Evolutionary conservation across 1,140 invertebrate genomes (phyloP).

Genomic region (Chlorops oryzae): DNA sequence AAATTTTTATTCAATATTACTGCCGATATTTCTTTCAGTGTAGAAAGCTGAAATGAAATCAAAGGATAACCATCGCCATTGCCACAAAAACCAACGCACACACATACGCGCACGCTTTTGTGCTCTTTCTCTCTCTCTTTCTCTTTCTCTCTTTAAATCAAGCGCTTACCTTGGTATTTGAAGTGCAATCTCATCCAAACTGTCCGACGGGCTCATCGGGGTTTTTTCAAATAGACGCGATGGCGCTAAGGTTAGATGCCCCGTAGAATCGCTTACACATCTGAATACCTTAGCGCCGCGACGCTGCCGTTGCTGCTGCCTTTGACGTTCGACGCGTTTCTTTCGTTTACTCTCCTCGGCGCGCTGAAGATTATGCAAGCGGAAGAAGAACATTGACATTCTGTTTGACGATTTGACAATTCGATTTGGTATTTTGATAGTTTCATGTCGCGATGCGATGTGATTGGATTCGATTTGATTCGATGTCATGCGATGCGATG

Average conservation of each 20-base stretch:
- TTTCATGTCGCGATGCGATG: not conserved
- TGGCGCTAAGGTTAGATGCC: slow-evolving; percentile 59
- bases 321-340: slow-evolving; percentile 53
- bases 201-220: slow-evolving; percentile 76
- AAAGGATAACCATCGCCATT: too few species aligned
- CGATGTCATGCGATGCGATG: too few species aligned
- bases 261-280: slow-evolving; percentile 49
- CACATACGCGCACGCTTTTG: too few species aligned
- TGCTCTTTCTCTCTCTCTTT: too few species aligned
- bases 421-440: not conserved
- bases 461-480: too few species aligned
- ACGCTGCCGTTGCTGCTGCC: slow-evolving; percentile 49
- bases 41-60: too few species aligned
- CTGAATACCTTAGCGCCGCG: slow-evolving; percentile 47
- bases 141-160: not conserved
- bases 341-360: slow-evolving; percentile 64
- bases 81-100: too few species aligned
- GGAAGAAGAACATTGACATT: slow-evolving; percentile 94
- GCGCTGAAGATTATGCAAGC: slow-evolving; percentile 79
- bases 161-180: slow-evolving; percentile 76
- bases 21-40: too few species aligned
- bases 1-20: too few species aligned
- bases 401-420: slow-evolving; percentile 31
- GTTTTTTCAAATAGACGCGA: slow-evolving; percentile 76
- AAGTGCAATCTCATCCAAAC: slow-evolving; percentile 82